Base-by-base conservation (phyloP, 2,888 invertebrate species). In the Microchrysa polita region DNA sequence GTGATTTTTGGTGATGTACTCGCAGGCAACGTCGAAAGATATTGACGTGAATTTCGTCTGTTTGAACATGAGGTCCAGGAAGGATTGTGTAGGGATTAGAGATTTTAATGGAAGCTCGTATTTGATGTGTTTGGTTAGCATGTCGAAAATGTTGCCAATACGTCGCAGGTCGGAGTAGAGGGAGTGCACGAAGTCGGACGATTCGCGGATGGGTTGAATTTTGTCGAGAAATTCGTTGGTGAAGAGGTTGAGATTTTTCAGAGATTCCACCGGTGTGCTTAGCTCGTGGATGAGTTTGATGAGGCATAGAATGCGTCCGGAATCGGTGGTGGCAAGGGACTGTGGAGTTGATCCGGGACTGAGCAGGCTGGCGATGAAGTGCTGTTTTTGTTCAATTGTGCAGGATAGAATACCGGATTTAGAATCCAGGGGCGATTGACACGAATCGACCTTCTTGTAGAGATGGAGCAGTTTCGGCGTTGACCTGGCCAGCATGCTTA, bases 11-110 rank as follows among this genome's bases (percentile, higher is more conserved):
- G 81, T 81, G 18, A 84, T 79, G 0, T 82, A 77, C 16, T 77
- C 74, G 0, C 80, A 77, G 1, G 81, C 75, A 18, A 81, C 80
- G 1, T 81, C 81, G n/a, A 79, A 80, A 14, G 81, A 79, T 59
- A 78, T 77, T 7, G 75, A 55, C 7, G 74, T 42, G 12, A 78
- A 71, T 10, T 77, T 74, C 14, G 77, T 77, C 23, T 76, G 73
- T 1, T 76, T 75, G 57, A 74, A 76, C 5, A 78, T 34, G 2
- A 73, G 12, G 20, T 59, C 61, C 34, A 76, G 59, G 57, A 57
- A 44, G 2, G 55, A 57, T 34, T 57, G 42, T 40, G 63, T 53
- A 9, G 60, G 18, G 40, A 55, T 12, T 63, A 67, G 22, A 61
- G 48, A n/a, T 12, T 65, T 59, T n/a, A 60, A 48, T 22, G 55